A percentile compares a stretch with the other conserved stretches of the same genome.
Conservation (phyloP, 2,113 vertebrate genomes). For the Coryphaenoides rupestris region DNA sequence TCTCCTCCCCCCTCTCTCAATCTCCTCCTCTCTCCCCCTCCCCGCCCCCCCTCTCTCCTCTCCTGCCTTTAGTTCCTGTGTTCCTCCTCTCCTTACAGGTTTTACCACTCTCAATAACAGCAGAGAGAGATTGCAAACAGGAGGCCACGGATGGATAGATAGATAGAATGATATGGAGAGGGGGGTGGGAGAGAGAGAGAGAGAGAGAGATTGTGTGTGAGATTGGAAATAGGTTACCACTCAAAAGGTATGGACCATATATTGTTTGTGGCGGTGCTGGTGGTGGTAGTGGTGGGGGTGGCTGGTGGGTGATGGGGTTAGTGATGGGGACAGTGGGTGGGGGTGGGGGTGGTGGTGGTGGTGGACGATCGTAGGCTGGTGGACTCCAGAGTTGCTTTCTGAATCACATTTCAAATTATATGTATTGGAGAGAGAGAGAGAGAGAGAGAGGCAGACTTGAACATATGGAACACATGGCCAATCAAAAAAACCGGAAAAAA, state of each 20-base stretch:
- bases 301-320: constrained; percentile 9
- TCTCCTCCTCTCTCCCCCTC: not conserved
- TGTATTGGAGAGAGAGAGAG: constrained; percentile 37
- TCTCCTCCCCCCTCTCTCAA: not conserved
- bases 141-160: not conserved
- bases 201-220: constrained; percentile 33
- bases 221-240: constrained; percentile 46
- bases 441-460: constrained; percentile 22
- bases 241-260: constrained; percentile 14
- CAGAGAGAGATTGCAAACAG: not conserved
- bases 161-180: no score
- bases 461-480: constrained; percentile 18
- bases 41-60: not conserved
- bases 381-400: constrained; percentile 53
- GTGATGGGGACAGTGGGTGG: constrained; percentile 23
- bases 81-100: not conserved
- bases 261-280: not conserved
- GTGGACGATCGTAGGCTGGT: constrained; percentile 56
- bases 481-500: constrained; percentile 16
- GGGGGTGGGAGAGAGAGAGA: no score
- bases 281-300: not conserved
- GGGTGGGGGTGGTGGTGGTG: constrained; percentile 6
- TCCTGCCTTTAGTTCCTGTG: not conserved
- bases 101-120: not conserved
- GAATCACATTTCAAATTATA: constrained; percentile 63